phyloP scores from a whole-genome alignment of 1,140 invertebrate genomes.

The Littorina saxatilis region DNA sequence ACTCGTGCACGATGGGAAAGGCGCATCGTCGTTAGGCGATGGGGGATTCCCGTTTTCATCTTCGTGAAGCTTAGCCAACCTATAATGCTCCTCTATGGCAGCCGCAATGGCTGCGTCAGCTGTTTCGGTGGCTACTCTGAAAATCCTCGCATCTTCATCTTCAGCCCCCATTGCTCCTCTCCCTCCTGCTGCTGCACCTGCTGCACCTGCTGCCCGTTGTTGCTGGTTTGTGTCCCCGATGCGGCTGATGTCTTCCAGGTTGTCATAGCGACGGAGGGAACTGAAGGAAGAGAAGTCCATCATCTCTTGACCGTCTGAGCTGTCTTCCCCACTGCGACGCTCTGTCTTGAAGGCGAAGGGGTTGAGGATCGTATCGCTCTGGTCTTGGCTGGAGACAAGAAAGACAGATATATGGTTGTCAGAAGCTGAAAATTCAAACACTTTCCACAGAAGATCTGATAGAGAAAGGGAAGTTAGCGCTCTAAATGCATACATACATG shows the following conservation, averaged over 20 bases:
- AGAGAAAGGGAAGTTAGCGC: no score
- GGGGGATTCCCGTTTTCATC: conserved; percentile 38
- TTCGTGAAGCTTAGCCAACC: conserved; percentile 24
- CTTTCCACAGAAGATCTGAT: no score
- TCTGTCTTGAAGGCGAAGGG: conserved; percentile 33
- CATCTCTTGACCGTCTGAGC: conserved; percentile 31
- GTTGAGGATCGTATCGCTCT: conserved; percentile 22
- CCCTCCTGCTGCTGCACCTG: no score
- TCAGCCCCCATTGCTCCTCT: background rate
- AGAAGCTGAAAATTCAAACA: no score
- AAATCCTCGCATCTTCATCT: conserved; percentile 29
- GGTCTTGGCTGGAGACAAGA: conserved; percentile 33
- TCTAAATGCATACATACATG: no score
- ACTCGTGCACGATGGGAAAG: conserved; percentile 46
- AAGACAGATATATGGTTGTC: no score
- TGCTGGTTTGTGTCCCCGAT: conserved; percentile 38
- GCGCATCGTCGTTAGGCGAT: conserved; percentile 25
- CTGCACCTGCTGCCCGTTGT: background rate
- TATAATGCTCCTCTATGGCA: conserved; percentile 29
- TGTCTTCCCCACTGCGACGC: conserved; percentile 27
- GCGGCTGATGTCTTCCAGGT: conserved; percentile 70
- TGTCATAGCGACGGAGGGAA: conserved; percentile 59
- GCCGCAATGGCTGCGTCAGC: conserved; percentile 34
- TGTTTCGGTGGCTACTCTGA: conserved; percentile 14
- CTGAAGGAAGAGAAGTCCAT: conserved; percentile 24